Evolutionary conservation across 2,113 vertebrate genomes (phyloP).

Genomic region (Panurus biarmicus): DNA sequence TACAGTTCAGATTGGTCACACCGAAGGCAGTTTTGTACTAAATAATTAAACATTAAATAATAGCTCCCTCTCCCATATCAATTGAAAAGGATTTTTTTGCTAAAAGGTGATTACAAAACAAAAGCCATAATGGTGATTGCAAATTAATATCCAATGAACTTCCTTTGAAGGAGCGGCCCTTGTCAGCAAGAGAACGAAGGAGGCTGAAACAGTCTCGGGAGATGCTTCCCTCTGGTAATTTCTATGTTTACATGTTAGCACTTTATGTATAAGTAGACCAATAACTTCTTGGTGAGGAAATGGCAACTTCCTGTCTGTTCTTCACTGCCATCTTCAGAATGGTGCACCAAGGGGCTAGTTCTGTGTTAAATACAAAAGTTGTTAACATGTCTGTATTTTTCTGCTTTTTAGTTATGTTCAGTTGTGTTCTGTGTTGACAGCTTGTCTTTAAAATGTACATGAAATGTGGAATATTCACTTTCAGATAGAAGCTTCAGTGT

Average conservation of each 20-base stretch:
- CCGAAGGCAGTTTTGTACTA: background rate
- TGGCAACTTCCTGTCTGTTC: background rate
- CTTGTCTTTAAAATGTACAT: background rate
- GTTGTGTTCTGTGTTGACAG: background rate
- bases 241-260: background rate
- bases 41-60: background rate
- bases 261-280: background rate
- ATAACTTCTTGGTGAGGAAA: background rate
- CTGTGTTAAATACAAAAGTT: background rate
- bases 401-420: background rate
- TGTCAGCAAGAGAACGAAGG: slow-evolving; percentile 92
- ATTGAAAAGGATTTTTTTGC: background rate
- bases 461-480: background rate
- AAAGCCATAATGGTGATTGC: background rate
- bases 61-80: background rate
- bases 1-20: background rate
- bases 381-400: background rate
- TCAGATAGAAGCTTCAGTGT: background rate
- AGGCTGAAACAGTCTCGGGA: slow-evolving; percentile 87
- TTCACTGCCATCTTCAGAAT: background rate
- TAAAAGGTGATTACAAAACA: background rate
- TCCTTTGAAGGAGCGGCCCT: slow-evolving; percentile 78
- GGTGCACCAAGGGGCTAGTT: background rate
- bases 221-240: slow-evolving; percentile 71
- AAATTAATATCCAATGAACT: background rate